phyloP scores from a whole-genome alignment of 2,888 invertebrate species.

The Stegana nigrithorax region DNA sequence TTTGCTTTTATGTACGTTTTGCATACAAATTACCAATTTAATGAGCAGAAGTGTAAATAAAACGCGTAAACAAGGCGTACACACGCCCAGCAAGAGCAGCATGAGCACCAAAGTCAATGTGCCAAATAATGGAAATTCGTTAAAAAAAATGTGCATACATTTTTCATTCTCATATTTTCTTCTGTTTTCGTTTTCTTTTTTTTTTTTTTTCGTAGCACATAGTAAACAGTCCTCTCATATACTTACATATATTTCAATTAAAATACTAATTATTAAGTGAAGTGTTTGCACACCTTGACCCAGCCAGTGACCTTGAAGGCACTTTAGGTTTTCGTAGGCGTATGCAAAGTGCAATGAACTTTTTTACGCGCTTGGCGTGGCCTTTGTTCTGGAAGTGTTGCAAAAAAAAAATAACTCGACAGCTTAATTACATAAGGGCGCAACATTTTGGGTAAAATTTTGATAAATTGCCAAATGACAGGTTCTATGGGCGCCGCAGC shows the following conservation, averaged over 20 bases:
- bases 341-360: neutral
- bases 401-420: too few species aligned
- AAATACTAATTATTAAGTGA: slow-evolving; percentile 10
- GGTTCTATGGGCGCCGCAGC: too few species aligned
- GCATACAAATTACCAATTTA: slow-evolving; percentile 61
- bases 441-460: too few species aligned
- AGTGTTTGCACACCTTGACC: too few species aligned
- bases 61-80: neutral
- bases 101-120: neutral
- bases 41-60: slow-evolving; percentile 47
- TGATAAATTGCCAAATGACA: too few species aligned
- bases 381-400: too few species aligned
- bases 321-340: too few species aligned
- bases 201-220: neutral
- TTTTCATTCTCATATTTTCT: too few species aligned
- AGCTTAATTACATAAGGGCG: too few species aligned
- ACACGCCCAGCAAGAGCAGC: neutral
- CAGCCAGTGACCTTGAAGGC: too few species aligned
- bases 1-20: slow-evolving; percentile 52
- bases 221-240: neutral
- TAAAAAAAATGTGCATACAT: neutral
- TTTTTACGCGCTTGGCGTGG: too few species aligned
- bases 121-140: neutral
- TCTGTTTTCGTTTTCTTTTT: neutral
- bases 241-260: slow-evolving; percentile 17